Evolutionary conservation across 1,140 invertebrate species (phyloP).

Genomic region (Conus betulinus): DNA sequence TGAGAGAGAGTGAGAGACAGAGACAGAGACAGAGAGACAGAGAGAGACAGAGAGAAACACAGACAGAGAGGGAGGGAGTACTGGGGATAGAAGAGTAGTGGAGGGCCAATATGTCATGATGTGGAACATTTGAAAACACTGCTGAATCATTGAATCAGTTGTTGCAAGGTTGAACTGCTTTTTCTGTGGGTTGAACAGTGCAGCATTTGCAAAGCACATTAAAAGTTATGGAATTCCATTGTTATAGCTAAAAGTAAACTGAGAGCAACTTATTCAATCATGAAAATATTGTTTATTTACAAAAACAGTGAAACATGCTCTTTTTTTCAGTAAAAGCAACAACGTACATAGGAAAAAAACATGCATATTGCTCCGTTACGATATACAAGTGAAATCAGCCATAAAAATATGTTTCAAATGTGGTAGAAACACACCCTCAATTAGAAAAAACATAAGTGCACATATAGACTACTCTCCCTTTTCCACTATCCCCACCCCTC

Average conservation of each 20-base stretch:
- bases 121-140: too few relatives aligned
- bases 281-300: neutral
- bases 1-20: too few relatives aligned
- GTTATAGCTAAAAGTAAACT: neutral
- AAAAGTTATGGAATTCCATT: neutral
- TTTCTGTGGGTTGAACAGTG: neutral
- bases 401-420: neutral
- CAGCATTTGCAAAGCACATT: neutral
- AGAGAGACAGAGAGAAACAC: too few relatives aligned
- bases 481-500: neutral
- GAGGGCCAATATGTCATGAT: too few relatives aligned
- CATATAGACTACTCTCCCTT: neutral
- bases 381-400: neutral
- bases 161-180: neutral
- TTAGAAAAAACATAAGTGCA: neutral
- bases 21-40: too few relatives aligned
- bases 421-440: neutral
- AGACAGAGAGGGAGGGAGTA: too few relatives aligned
- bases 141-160: neutral
- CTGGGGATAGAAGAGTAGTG: too few relatives aligned
- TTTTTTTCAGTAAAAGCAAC: neutral
- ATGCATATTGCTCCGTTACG: neutral
- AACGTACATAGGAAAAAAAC: neutral
- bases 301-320: neutral
- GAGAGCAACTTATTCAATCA: neutral